Evolutionary conservation across 2,113 vertebrate genomes (phyloP).

Genomic region (Pituophis catenifer): DNA sequence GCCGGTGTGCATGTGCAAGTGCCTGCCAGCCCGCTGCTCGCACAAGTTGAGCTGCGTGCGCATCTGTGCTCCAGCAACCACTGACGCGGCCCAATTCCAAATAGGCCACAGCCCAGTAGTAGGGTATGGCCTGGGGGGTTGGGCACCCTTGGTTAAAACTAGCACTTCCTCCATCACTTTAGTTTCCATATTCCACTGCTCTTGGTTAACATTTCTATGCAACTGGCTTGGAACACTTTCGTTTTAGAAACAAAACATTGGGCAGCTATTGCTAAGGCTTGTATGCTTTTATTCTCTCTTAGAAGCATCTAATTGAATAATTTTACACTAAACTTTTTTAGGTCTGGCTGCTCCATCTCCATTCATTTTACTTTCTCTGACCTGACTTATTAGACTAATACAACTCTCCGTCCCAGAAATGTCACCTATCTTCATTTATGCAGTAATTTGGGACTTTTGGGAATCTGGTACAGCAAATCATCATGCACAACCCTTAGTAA

Average conservation of each 20-base stretch:
- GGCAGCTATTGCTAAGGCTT: not conserved
- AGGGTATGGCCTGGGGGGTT: too few relatives aligned
- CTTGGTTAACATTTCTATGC: not conserved
- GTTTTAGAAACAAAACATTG: not conserved
- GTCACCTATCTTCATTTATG: not conserved
- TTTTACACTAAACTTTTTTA: not conserved
- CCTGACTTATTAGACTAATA: not conserved
- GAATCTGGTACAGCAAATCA: not conserved
- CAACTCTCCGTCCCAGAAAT: not conserved
- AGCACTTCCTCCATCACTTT: not conserved
- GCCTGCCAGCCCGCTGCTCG: too few relatives aligned
- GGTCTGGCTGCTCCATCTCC: not conserved
- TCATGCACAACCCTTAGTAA: not conserved
- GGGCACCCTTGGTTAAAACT: not conserved
- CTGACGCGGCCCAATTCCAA: too few relatives aligned
- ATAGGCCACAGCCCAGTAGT: too few relatives aligned
- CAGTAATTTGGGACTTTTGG: not conserved
- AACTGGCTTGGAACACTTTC: not conserved
- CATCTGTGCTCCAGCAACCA: too few relatives aligned
- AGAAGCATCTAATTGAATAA: not conserved
- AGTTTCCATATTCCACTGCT: not conserved
- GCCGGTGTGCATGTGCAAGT: too few relatives aligned
- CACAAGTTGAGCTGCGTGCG: too few relatives aligned
- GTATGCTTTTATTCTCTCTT: not conserved
- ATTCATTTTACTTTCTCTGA: not conserved